Evolutionary conservation across 2,797 vertebrate genomes (phyloP).

Genomic region (Leptodactylus fallax): DNA sequence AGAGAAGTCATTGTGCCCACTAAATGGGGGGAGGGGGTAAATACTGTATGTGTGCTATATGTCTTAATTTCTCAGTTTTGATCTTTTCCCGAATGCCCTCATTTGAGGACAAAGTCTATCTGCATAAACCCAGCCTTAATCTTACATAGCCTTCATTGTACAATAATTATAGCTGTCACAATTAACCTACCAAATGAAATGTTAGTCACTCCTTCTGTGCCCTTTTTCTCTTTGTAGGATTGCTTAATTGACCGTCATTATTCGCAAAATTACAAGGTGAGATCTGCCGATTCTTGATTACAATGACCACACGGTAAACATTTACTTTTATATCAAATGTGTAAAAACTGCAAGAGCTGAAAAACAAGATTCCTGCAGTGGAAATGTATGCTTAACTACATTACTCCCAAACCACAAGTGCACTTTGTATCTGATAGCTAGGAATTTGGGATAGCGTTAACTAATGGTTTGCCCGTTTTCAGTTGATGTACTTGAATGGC

Average conservation of each 20-base stretch:
- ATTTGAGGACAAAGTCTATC: too few species aligned
- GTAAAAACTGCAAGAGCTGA: background rate
- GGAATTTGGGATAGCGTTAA: background rate
- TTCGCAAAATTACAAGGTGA: conserved; percentile 46
- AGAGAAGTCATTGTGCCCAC: too few species aligned
- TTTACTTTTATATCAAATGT: conserved; percentile 19
- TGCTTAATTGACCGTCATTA: conserved; percentile 36
- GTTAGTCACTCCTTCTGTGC: conserved; percentile 14
- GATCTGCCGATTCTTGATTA: conserved; percentile 38
- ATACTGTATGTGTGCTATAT: too few species aligned
- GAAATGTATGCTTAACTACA: background rate
- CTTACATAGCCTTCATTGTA: too few species aligned
- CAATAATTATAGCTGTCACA: conserved; percentile 1
- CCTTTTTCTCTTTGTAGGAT: conserved; percentile 15
- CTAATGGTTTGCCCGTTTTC: too few species aligned
- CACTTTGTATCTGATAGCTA: background rate
- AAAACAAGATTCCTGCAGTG: background rate
- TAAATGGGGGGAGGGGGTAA: too few species aligned
- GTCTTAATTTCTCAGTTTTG: too few species aligned
- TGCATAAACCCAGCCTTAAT: too few species aligned
- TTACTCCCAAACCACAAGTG: background rate
- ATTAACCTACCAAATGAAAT: conserved; percentile 29
- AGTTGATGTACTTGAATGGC: too few species aligned
- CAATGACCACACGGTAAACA: conserved; percentile 43
- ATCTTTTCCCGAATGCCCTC: too few species aligned